Base-by-base conservation (phyloP, 2,113 vertebrate species). In the Cacatua alba region DNA sequence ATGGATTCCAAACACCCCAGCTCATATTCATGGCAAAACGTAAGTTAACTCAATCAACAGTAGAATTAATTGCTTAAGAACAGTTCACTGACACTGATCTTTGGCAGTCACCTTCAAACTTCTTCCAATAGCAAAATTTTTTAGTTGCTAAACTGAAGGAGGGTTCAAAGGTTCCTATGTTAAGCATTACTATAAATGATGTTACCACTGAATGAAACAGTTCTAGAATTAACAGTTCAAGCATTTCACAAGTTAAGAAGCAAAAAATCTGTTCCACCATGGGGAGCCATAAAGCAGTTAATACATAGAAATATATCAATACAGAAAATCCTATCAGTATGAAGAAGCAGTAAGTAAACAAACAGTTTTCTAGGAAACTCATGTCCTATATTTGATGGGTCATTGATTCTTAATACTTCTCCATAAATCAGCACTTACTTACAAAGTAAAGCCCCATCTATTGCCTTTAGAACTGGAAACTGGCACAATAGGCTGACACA, bases 1-100 rank as follows among this genome's bases (percentile, higher is more conserved):
- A 84, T 6, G 7, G 59, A 81, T 88, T 82, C 55, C 39, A 62
- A 74, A 76, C 49, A 65, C 7, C 2, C 21, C 46, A 65, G 80
- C n/a, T 88, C 62, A 76, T 29, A 89, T 53, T 87, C 80, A 82
- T 6, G 16, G 69, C 18, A 88, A 88, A 95, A 85, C 7, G 2
- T 46, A 72, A 94, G 57, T 76, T 74, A 94, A 80, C 18, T 94
- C 64, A 65, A 85, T 77, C 86, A 95, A 49, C 26, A 85, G 65
- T 53, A 95, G 55, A 91, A 93, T 84, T 95, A 94, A 93, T 91
- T 91, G 80, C 65, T 90, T 82, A 94, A 91, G 86, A 91, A 88
- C 55, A 90, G 62, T 80, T 92, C 79, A 71, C 48, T 4, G 11
- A 92, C 48, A 26, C 28, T 59, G 70, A 85, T 76, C 53, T 57